Conservation (phyloP, 2,113 vertebrate genomes). For the Chiloscyllium plagiosum region DNA sequence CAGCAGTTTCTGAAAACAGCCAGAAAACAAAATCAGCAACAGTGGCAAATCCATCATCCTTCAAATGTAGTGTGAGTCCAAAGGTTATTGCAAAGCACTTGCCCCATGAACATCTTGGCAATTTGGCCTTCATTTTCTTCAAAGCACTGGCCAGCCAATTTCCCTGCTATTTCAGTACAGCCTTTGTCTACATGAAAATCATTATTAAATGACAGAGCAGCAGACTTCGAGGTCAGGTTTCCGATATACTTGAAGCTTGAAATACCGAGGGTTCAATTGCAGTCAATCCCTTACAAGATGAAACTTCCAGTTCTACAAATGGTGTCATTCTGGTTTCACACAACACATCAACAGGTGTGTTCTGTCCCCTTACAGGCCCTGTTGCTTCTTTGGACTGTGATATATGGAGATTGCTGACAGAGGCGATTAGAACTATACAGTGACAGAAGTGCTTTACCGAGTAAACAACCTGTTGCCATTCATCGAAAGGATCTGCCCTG, state of each 20-base stretch:
- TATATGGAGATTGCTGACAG: slow-evolving; percentile 78
- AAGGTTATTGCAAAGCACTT: slow-evolving; percentile 80
- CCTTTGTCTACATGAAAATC: slow-evolving; percentile 76
- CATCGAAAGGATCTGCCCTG: slow-evolving; percentile 64
- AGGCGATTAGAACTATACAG: slow-evolving; percentile 65
- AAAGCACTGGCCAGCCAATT: slow-evolving; percentile 75
- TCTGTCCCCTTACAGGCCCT: slow-evolving; percentile 66
- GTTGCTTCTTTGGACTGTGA: slow-evolving; percentile 72
- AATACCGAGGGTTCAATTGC: slow-evolving; percentile 67
- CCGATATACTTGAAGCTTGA: slow-evolving; percentile 64
- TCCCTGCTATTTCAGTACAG: slow-evolving; percentile 72
- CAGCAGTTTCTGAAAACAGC: slow-evolving; percentile 65
- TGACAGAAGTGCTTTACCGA: slow-evolving; percentile 79
- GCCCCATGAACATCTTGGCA: slow-evolving; percentile 76
- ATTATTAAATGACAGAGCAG: slow-evolving; percentile 74
- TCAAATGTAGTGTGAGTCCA: slow-evolving; percentile 71
- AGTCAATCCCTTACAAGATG: slow-evolving; percentile 68
- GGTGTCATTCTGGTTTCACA: slow-evolving; percentile 70
- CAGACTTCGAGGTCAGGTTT: slow-evolving; percentile 47
- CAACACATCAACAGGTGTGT: slow-evolving; percentile 67
- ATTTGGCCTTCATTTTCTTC: slow-evolving; percentile 75
- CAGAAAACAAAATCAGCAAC: slow-evolving; percentile 56
- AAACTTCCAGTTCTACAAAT: slow-evolving; percentile 72
- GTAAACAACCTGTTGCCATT: slow-evolving; percentile 67
- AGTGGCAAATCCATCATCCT: slow-evolving; percentile 66